Base-by-base conservation (phyloP, 2,888 invertebrate species). In the Adela reaumurella region DNA sequence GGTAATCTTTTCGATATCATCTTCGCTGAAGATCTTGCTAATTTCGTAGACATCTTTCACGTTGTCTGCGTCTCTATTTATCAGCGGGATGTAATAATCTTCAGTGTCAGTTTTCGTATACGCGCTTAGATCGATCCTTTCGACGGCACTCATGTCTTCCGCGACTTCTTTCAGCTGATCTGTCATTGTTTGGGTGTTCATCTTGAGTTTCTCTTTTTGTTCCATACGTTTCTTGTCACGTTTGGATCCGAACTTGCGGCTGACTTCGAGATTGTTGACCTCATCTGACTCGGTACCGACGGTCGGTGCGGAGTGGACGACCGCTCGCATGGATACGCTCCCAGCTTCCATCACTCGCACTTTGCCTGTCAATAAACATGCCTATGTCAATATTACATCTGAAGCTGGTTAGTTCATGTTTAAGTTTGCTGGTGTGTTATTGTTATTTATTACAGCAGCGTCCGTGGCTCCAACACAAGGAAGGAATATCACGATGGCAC, bases 211-310 rank as follows among this genome's bases (percentile, higher is more conserved):
- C 58, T 86, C 85, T 1, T 61, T 63, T n/a, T 85, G 84, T 55
- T 86, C 86, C 51, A 83, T 81, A 46, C 65, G 64, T 54, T 84
- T 64, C 59, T 83, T 86, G 1, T 71, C 70, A 57, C 74, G 82
- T 54, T 87, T 87, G 0, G 86, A 86, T 2, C 86, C 87, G 58
- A 87, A 87, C 54, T 84, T 78, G 56, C 83, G 82, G 45, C 83
- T 83, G 1, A 87, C 62, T 47, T 77, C 77, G 18, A 71, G 57
- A 1, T 58, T 50, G 46, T 57, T 58, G 10, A 60, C 56, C 5
- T 53, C 52, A 14, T 54, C 51, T 2, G 54, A 53, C 2, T 56
- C 46, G 8, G 28, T 8, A 10, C 11, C 10, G 11, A 18, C 10
- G 18, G 20, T 14, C 10, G 44, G 19, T 19, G 20, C 44, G 14